Percentiles rank a stretch among this genome's conserved stretches.
phyloP scores from a whole-genome alignment of 2,113 vertebrate species.

The Psammodynastes pulverulentus region DNA sequence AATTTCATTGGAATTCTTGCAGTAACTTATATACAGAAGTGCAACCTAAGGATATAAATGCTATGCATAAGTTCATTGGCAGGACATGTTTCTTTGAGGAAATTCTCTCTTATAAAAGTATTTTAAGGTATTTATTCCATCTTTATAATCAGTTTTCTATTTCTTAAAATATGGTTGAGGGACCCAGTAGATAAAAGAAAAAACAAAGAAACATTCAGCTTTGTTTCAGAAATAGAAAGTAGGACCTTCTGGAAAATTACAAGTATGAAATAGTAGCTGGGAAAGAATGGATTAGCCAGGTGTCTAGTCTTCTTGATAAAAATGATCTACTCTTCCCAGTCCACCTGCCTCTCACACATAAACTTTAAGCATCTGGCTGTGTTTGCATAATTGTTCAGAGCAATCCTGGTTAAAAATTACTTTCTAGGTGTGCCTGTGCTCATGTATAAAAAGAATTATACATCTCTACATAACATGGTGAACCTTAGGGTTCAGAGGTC shows the following conservation, averaged over 20 bases:
- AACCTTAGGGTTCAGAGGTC: conserved; percentile 64
- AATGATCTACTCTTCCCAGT: neutral
- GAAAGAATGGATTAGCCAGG: conserved; percentile 47
- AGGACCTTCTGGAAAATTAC: neutral
- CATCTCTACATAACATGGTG: conserved; percentile 57
- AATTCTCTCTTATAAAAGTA: neutral
- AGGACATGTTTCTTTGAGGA: neutral
- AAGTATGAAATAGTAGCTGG: conserved; percentile 22
- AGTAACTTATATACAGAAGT: neutral
- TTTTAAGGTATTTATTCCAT: neutral
- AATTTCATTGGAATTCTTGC: neutral
- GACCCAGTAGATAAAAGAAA: neutral
- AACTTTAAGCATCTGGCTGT: neutral
- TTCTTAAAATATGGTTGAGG: neutral
- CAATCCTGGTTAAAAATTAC: conserved; percentile 63
- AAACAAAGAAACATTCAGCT: neutral
- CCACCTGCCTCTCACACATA: neutral
- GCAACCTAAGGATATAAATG: neutral
- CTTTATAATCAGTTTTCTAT: neutral
- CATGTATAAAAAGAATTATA: conserved; percentile 79
- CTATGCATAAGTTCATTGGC: neutral
- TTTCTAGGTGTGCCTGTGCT: conserved; percentile 89
- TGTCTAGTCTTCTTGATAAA: neutral
- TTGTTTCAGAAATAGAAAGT: conserved; percentile 29
- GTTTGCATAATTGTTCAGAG: conserved; percentile 19